Evolutionary conservation across 2,113 vertebrate genomes (phyloP).

Genomic region (Centropus unirufus): DNA sequence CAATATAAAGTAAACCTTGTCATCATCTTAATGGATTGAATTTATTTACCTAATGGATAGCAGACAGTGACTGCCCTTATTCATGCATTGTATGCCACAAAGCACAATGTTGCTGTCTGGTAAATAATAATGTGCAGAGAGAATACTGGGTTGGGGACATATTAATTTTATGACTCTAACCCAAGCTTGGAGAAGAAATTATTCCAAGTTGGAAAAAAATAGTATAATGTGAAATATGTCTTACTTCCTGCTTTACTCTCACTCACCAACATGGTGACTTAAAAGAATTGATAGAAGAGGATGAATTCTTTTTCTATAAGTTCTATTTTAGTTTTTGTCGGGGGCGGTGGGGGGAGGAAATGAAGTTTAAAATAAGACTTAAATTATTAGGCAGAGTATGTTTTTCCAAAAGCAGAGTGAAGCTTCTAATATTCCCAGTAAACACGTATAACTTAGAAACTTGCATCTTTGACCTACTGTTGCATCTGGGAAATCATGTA

Average conservation of each 20-base stretch:
- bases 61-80: neutral
- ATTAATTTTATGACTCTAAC: neutral
- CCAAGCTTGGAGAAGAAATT: neutral
- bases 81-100: neutral
- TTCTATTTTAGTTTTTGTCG: neutral
- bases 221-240: neutral
- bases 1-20: neutral
- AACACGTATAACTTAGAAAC: neutral
- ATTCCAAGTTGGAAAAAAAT: neutral
- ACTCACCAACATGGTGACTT: neutral
- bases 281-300: neutral
- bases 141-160: accelerated
- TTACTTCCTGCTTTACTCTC: neutral
- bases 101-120: neutral
- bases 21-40: neutral
- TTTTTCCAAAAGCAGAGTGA: neutral
- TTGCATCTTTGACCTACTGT: neutral
- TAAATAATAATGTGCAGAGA: neutral
- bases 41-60: neutral
- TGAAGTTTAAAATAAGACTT: neutral
- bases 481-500: neutral
- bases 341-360: no score
- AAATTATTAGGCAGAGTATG: neutral
- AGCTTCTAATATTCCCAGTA: neutral
- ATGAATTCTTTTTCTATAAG: neutral